Evolutionary conservation across 2,113 vertebrate genomes (phyloP).

Genomic region (Puntigrus tetrazona): DNA sequence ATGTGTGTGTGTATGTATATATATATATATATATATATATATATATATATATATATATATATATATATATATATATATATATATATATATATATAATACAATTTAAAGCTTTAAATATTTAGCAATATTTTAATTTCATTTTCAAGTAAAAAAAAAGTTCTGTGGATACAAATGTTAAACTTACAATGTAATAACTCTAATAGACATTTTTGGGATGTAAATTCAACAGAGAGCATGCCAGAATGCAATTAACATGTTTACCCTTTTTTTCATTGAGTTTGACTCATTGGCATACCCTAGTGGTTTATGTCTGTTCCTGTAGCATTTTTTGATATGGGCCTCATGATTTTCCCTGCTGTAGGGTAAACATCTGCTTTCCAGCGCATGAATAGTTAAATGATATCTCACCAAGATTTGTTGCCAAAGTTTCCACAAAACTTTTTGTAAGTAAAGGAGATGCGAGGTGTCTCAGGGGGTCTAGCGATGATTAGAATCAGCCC

Average conservation of each 20-base stretch:
- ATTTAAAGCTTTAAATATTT: too few species aligned
- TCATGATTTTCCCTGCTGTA: not conserved
- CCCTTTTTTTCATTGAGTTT: constrained; percentile 18
- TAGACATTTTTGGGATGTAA: not conserved
- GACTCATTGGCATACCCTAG: constrained; percentile 32
- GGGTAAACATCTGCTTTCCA: constrained; percentile 18
- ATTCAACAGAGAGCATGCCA: not conserved
- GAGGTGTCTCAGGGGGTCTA: not conserved
- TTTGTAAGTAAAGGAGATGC: constrained; percentile 2
- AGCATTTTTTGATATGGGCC: not conserved
- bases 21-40: too few species aligned
- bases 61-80: too few species aligned
- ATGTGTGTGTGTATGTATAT: too few species aligned
- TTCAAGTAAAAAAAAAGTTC: too few species aligned
- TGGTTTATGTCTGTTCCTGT: constrained; percentile 39
- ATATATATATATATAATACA: too few species aligned
- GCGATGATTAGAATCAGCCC: constrained; percentile 4
- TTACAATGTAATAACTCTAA: not conserved
- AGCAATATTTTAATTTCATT: too few species aligned
- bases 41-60: too few species aligned
- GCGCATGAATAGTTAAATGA: constrained; percentile 45
- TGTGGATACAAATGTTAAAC: not conserved
- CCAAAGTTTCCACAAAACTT: not conserved
- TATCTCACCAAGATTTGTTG: not conserved
- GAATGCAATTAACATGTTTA: constrained; percentile 23